A percentile compares a stretch with the other conserved stretches of the same genome.
phyloP scores from a whole-genome alignment of 2,113 vertebrate species.

The Penelope pileata region DNA sequence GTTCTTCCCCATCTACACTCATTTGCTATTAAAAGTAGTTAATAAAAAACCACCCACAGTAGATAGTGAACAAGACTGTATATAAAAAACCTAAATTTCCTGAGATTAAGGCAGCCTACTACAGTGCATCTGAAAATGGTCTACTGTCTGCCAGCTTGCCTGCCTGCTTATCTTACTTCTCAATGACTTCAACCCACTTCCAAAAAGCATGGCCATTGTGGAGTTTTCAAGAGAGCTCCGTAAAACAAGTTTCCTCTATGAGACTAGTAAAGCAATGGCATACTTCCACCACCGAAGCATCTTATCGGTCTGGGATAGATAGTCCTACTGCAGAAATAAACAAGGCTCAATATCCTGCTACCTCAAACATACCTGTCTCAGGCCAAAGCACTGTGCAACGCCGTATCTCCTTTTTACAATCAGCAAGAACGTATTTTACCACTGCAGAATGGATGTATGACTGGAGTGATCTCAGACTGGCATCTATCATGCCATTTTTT shows the following conservation, averaged over 20 bases:
- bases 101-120: neutral
- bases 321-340: neutral
- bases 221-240: neutral
- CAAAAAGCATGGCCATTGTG: neutral
- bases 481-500: slow-evolving; percentile 47
- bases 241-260: neutral
- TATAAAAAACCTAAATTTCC: neutral
- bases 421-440: neutral
- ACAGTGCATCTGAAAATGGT: neutral
- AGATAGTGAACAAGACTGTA: neutral
- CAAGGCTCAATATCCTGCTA: neutral
- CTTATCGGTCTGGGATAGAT: neutral
- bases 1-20: neutral
- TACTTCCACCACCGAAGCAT: neutral
- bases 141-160: neutral
- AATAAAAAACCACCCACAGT: neutral
- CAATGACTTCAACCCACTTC: neutral
- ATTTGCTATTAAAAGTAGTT: neutral
- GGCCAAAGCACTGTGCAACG: neutral
- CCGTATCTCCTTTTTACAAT: neutral
- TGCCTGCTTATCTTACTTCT: neutral
- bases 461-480: slow-evolving; percentile 26
- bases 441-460: neutral
- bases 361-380: neutral
- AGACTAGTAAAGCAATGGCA: neutral